phyloP scores from a whole-genome alignment of 2,888 invertebrate species.

The Mesoligia furuncula region DNA sequence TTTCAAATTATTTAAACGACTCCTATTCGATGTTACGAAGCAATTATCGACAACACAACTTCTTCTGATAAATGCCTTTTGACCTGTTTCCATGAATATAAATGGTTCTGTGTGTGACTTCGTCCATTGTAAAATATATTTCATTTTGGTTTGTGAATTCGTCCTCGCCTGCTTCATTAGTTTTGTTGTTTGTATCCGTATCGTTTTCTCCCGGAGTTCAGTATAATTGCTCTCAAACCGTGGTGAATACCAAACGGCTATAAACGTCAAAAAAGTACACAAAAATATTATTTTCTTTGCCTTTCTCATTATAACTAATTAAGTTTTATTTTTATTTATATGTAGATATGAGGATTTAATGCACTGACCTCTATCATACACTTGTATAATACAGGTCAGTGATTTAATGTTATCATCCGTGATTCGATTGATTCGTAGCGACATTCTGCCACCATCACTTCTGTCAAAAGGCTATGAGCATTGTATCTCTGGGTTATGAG shows the following conservation, averaged over 20 bases:
- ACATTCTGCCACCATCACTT: background rate
- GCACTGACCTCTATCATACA: too few relatives aligned
- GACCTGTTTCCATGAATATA: slow-evolving; percentile 27
- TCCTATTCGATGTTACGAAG: slow-evolving; percentile 33
- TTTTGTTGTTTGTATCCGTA: background rate
- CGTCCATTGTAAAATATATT: slow-evolving; percentile 48
- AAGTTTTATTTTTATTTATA: background rate
- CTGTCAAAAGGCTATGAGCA: background rate
- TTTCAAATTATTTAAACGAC: slow-evolving; percentile 4
- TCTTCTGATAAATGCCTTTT: slow-evolving; percentile 13
- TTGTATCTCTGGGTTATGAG: background rate
- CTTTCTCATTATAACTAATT: background rate
- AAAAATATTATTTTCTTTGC: background rate
- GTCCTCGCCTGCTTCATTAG: background rate
- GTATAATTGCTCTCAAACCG: background rate
- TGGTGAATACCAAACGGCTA: background rate
- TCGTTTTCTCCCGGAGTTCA: background rate
- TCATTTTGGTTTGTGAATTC: slow-evolving; percentile 5
- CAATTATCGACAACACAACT: slow-evolving; percentile 31
- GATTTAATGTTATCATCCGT: background rate
- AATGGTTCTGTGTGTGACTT: slow-evolving; percentile 16
- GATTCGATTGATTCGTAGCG: background rate
- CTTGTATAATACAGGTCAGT: too few relatives aligned
- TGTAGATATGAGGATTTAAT: background rate
- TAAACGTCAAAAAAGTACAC: background rate